Percentiles rank a stretch among this genome's conserved stretches.
Conservation (phyloP, 2,797 vertebrate genomes). For the Pangasius krempfi region DNA sequence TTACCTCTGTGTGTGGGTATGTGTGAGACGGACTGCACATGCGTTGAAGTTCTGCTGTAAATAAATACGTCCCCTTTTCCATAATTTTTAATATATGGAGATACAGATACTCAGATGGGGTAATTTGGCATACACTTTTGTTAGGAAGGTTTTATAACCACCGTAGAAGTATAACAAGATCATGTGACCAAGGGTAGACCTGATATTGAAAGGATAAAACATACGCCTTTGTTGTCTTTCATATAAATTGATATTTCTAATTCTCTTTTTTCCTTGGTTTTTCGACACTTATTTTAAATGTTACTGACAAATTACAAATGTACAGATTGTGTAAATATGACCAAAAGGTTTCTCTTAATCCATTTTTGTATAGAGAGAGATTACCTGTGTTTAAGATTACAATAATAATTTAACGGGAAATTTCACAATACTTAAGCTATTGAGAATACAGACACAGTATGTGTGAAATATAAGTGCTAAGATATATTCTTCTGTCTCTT, state of each 20-base stretch:
- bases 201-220: conserved; percentile 44
- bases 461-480: conserved; percentile 82
- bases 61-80: conserved; percentile 75
- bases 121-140: conserved; percentile 75
- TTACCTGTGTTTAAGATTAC: conserved; percentile 78
- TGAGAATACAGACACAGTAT: conserved; percentile 75
- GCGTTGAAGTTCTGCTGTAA: conserved; percentile 67
- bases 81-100: conserved; percentile 76
- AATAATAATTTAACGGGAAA: conserved; percentile 79
- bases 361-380: conserved; percentile 81
- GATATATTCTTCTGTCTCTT: conserved; percentile 85
- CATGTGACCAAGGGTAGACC: conserved; percentile 46
- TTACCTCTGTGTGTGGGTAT: conserved; percentile 75
- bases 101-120: conserved; percentile 67
- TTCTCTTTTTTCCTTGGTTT: conserved; percentile 49
- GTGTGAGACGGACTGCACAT: conserved; percentile 54
- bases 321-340: conserved; percentile 84
- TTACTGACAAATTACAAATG: conserved; percentile 70
- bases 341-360: conserved; percentile 71
- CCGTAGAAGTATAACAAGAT: conserved; percentile 28
- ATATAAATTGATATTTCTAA: conserved; percentile 54
- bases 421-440: conserved; percentile 81
- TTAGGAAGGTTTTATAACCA: conserved; percentile 58
- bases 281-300: conserved; percentile 68
- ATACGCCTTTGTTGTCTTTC: conserved; percentile 51